Base-by-base conservation (phyloP, 2,888 invertebrate species). In the Micropterix aruncella region DNA sequence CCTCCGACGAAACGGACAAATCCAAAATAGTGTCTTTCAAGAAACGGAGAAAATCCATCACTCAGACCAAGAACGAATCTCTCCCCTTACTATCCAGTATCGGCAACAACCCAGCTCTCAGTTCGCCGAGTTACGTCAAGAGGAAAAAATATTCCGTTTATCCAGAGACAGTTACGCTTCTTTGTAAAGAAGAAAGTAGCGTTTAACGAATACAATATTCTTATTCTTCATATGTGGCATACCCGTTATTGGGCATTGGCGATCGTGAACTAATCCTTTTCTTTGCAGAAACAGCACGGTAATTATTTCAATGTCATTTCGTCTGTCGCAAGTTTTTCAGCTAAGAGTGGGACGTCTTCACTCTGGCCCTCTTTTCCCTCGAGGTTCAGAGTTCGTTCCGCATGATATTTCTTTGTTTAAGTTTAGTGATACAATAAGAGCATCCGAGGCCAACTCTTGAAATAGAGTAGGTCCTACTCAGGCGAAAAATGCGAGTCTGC, bases 141-240 rank as follows among this genome's bases (percentile, higher is more conserved):
- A 65, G 78, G 49, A 77, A 78, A 55, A 77, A 77, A 54, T 74
- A 74, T 55, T 27, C 27, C 7, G 73, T 79, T 40, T 79, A 78
- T 61, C 79, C 79, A 44, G 49, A 27, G 27, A 7, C 53, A 48
- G 38, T 42, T 18, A 47, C 51, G 7, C 54, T 60, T 47, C 63
- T 72, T 47, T 63, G 63, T 40, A 66, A 66, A 43, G 69, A 69
- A 19, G 75, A 75, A 54, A 75, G 74, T 57, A 72, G 72, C 56
- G 73, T 74, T 47, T 74, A 63, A 56, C 46, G 17, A 19, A n/a
- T 7, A 37, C 40, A 19, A 36, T 37, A 41, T 19, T 41, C 15
- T 43, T 19, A 43, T 14, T 18, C 27, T 16, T 19, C 27, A 14
- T 19, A 15, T 43, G 15, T 43, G 19, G 18, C 2, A 18, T 43